These are phyloP conservation scores for Melanostigma gelatinosum DNA, from an alignment of 2,113 vertebrate species.

Conservation along the genomic window DNA sequence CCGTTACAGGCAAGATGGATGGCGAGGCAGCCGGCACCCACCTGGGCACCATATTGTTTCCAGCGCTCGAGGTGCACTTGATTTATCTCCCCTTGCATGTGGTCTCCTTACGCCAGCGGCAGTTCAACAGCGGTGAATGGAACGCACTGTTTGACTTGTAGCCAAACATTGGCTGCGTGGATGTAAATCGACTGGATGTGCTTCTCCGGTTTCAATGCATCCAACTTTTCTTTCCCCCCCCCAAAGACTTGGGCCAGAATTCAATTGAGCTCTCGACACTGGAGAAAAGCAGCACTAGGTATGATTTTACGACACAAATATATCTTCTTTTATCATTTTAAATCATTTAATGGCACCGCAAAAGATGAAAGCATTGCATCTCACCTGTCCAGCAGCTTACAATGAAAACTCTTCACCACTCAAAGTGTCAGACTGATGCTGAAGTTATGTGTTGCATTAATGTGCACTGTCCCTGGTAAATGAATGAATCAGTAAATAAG, in stretches of 20 bases:
- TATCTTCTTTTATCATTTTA: not conserved
- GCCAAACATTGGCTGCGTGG: not conserved
- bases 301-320: not conserved
- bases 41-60: slow-evolving; percentile 68
- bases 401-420: not conserved
- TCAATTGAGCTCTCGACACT: not conserved
- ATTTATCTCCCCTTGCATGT: slow-evolving; percentile 69
- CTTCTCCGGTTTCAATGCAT: not conserved
- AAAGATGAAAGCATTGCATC: no score
- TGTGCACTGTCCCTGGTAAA: no score
- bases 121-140: slow-evolving; percentile 7
- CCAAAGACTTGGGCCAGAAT: no score
- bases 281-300: not conserved
- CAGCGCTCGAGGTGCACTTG: slow-evolving; percentile 64
- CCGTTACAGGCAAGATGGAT: slow-evolving; percentile 73
- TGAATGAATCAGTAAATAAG: no score
- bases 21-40: slow-evolving; percentile 60
- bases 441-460: no score
- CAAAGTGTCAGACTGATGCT: no score
- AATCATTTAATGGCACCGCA: not conserved
- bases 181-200: not conserved
- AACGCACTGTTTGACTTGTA: not conserved
- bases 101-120: slow-evolving; percentile 33
- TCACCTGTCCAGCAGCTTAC: not conserved
- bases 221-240: no score